Base-by-base conservation (phyloP, 2,113 vertebrate genomes). In the Lamprotornis superbus region DNA sequence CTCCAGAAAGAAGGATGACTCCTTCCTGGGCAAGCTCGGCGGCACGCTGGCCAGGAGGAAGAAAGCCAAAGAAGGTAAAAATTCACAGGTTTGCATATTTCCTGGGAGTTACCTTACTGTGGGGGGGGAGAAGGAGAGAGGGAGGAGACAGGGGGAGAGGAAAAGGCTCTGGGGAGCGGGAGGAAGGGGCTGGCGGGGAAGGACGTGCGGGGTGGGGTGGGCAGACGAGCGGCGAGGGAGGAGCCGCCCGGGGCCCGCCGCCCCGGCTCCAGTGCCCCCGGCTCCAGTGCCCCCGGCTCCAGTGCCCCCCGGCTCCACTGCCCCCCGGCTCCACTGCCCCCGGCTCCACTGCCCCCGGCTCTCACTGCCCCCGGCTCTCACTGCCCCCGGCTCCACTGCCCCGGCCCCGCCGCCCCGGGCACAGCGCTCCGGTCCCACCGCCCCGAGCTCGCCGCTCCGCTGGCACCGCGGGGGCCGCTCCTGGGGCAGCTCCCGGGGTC, bases 21-120 rank as follows among this genome's bases (percentile, higher is more conserved):
- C 99, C 55, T 99, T 99, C 93, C 96, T 99, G 94, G 99, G 99
- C 44, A 99, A 99, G 97, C 98, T 99, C 91, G 99, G 99, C 40
- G 99, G 99, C 83, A 99, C 99, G 94, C 97, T 99, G 97, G 99
- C 98, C 25, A 98, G 99, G 89, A 98, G 99, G 95, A 99, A 99
- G 97, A 99, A 99, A 93, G 99, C 99, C 24, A 99, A 99, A 96
- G 99, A 99, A 98, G 99, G 99, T 99, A 98, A 97, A 97, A 83
- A 61, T 30, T 20, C 23, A 69, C 87, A 44, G 40, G 44, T 73
- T 88, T 53, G 44, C 20, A 20, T 11, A 12, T 60, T 68, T 75
- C 63, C 37, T 65, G 68, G 19, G 79, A 80, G 93, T 94, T 85
- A 76, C 64, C 76, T n/a, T 49, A 31, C 46, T 27, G 25, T 23